Percentiles rank a stretch among this genome's conserved stretches.
Conservation (phyloP, 2,888 invertebrate species). For the Ceraclea dissimilis region DNA sequence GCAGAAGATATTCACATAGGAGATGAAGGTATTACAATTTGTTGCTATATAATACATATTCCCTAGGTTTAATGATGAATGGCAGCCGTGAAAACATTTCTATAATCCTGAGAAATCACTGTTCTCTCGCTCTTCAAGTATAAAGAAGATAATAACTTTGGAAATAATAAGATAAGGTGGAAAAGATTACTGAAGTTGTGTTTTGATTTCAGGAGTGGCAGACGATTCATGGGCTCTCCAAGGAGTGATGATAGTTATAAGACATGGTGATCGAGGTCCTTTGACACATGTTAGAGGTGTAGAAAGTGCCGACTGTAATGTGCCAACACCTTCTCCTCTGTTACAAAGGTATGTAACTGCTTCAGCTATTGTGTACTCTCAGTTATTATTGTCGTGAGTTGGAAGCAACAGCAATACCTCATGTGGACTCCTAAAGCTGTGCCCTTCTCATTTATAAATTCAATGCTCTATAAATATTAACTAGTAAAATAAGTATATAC, state of each 20-base stretch:
- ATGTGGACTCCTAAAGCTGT: too few relatives aligned
- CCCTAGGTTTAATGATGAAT: constrained; percentile 1
- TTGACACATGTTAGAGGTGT: constrained; percentile 75
- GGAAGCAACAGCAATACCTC: too few relatives aligned
- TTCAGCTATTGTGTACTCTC: neutral
- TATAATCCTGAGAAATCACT: neutral
- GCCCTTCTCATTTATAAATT: too few relatives aligned
- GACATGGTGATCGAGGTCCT: constrained; percentile 88
- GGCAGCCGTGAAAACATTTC: neutral
- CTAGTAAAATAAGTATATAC: too few relatives aligned
- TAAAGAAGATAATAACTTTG: neutral
- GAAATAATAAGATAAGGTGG: neutral
- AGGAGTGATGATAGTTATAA: constrained; percentile 66
- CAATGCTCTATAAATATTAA: too few relatives aligned
- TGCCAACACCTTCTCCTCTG: constrained; percentile 34
- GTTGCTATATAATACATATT: neutral
- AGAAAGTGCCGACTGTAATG: constrained; percentile 69
- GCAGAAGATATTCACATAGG: constrained; percentile 60
- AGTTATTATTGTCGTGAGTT: too few relatives aligned
- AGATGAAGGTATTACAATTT: constrained; percentile 58
- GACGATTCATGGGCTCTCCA: constrained; percentile 55
- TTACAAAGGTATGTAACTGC: constrained; percentile 36
- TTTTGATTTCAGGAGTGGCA: constrained; percentile 4
- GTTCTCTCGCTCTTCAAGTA: neutral
- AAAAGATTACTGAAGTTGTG: neutral